Evolutionary conservation across 2,797 vertebrate species (phyloP), one percentile per base, ranked within the genome.

Genomic region (Scleropages formosus): DNA sequence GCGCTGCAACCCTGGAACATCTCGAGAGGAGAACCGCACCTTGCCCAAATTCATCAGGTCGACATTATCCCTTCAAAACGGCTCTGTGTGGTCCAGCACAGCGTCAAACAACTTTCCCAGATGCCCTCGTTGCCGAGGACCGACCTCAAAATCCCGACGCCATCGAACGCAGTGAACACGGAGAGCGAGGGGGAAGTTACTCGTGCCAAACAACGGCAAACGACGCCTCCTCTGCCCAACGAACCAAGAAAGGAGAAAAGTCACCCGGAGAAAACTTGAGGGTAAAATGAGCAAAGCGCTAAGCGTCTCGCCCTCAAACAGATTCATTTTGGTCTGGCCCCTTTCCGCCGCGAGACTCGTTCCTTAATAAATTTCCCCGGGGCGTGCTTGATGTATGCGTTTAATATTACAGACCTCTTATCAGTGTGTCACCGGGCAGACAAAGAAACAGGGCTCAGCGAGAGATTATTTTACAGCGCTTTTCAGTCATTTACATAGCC

Each of bases 341-440:
- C 58, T 46, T 9, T 62, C 49, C 58, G 16, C 74, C 11, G 20
- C 46, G 9, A 26, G 56, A 27, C 69, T 69, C 51, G 44, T 31
- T 65, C 61, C 47, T 62, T 74, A 65, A 65, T 74, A 74, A 74
- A 74, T 74, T 56, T 66, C 61, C 61, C 73, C 26, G 62, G 49
- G 61, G 62, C 44, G 62, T 58, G 61, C 62, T 66, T 74, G 73
- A 74, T 74, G 62, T 74, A 74, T 65, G 73, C 24, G 47, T 66
- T 74, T 74, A 74, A 74, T 74, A 65, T 74, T 56, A 74, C 18
- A 26, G 15, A 12, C 47, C 61, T 51, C 73, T 66, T 74, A 66
- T 74, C 73, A 12, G 61, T 61, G 6, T 58, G 73, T 65, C 73
- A 74, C 62, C 65, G 61, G 20, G 44, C 20, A 62, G 73, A 74